A percentile compares a stretch with the other conserved stretches of the same genome.
These are phyloP conservation scores for Gryon sp. DNA, from an alignment of 1,140 invertebrate species.

Conservation along the genomic window DNA sequence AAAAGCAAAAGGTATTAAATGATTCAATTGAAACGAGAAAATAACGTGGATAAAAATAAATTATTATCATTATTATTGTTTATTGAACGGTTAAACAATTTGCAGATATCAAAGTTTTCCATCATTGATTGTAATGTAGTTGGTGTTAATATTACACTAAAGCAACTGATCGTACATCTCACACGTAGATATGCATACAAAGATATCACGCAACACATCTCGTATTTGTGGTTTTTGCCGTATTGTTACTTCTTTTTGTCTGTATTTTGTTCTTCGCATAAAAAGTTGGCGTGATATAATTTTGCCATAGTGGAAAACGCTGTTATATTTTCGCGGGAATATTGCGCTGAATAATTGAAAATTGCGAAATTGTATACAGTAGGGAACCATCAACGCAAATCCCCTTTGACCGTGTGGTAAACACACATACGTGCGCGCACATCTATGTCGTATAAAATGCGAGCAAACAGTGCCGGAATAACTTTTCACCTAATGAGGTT, in stretches of 20 bases:
- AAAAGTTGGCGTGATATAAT: conserved; percentile 50
- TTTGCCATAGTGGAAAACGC: conserved; percentile 32
- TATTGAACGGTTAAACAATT: too few relatives aligned
- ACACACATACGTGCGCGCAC: conserved; percentile 26
- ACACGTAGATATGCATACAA: too few relatives aligned
- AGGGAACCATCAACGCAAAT: conserved; percentile 57
- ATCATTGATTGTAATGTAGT: too few relatives aligned
- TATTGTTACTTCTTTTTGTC: neutral
- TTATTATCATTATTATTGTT: too few relatives aligned
- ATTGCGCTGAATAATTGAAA: conserved; percentile 60
- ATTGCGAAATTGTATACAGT: conserved; percentile 55
- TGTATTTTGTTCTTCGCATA: conserved; percentile 7
- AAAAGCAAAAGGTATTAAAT: too few relatives aligned
- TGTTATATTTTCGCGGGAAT: conserved; percentile 43
- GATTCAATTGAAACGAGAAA: too few relatives aligned
- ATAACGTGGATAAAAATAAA: too few relatives aligned
- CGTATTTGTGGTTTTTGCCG: neutral
- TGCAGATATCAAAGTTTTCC: too few relatives aligned
- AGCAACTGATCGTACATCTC: too few relatives aligned
- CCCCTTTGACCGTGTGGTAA: conserved; percentile 53
- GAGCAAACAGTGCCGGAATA: conserved; percentile 52
- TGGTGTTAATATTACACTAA: too few relatives aligned
- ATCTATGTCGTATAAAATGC: conserved; percentile 52
- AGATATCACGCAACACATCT: neutral
- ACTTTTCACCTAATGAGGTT: conserved; percentile 63